Conservation (phyloP, 2,797 vertebrate genomes). For the Tangara arthus region DNA sequence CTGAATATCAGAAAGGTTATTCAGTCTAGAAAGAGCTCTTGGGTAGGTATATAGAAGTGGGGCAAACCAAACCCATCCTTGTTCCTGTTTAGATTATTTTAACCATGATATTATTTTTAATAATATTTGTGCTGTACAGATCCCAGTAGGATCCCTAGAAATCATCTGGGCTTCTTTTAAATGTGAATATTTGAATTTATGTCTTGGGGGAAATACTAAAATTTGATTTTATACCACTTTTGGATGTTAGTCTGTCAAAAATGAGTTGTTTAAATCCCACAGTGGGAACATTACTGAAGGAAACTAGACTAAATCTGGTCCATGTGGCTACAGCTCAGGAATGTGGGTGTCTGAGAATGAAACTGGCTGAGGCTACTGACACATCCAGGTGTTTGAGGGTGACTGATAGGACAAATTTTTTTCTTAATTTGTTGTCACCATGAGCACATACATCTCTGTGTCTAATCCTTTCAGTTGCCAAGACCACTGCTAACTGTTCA, state of each 20-base stretch:
- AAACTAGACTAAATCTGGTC: background rate
- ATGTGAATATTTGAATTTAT: background rate
- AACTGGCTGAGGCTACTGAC: background rate
- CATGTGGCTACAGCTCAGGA: background rate
- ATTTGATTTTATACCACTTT: background rate
- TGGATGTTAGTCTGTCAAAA: background rate
- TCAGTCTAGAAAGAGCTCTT: background rate
- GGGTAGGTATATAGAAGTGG: background rate
- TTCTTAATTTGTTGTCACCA: background rate
- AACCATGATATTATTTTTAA: background rate
- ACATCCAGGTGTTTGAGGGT: background rate
- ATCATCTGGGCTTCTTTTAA: background rate
- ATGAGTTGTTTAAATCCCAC: background rate
- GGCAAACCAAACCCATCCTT: background rate
- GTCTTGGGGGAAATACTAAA: background rate
- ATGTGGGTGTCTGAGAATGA: background rate
- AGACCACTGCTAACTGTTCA: background rate
- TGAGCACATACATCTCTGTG: fast-evolving
- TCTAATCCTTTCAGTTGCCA: background rate
- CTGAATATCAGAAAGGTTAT: background rate
- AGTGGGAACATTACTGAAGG: background rate
- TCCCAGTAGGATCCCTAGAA: background rate
- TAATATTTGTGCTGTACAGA: background rate
- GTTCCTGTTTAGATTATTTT: background rate
- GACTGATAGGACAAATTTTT: background rate